Evolutionary conservation across 1,140 invertebrate genomes (phyloP), one percentile per base, ranked within the genome.

Genomic region (Diuraphis noxia): DNA sequence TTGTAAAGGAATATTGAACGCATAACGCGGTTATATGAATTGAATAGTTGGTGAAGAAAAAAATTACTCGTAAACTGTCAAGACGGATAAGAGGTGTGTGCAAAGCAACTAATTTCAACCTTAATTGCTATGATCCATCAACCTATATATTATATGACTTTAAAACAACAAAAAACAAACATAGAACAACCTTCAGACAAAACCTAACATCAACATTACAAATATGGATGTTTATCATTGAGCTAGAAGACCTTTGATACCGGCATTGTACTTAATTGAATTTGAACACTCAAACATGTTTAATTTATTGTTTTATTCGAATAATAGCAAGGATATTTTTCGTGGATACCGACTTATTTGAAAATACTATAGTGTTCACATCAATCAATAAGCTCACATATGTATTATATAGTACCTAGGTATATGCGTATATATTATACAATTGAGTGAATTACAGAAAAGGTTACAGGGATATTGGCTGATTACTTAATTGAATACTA

Each of bases 141-240:
- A 56, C 34, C 10, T 36, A 34, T 23, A 34, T 23, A n/a, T 36
- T 13, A 56, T 89, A 49, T 52, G 46, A 52, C 41, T 82, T 49
- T n/a, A 49, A 81, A 49, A 49, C 34, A 38, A 81, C n/a, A 63
- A 91, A 43, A 81, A 91, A 91, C 23, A 91, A 81, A 52, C 89
- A 30, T 25, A 49, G n/a, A 88, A 63, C 72, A 82, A 82, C 89
- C 89, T 91, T 91, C 89, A 17, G 36, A 82, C 46, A 52, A 52
- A 52, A 79, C n/a, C 77, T 43, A 21, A 49, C 88, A 36, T 90
- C 38, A 30, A 90, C 72, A n/a, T 91, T 82, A 81, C 89, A 49
- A 91, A 91, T 91, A 91, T 91, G 89, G 89, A 52, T 30, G 46
- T 91, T 91, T 82, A 40, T 91, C 89, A 46, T 79, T 79, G 72